These are phyloP conservation scores for Apteryx mantelli DNA, from an alignment of 2,113 vertebrate species.

Conservation along the genomic window DNA sequence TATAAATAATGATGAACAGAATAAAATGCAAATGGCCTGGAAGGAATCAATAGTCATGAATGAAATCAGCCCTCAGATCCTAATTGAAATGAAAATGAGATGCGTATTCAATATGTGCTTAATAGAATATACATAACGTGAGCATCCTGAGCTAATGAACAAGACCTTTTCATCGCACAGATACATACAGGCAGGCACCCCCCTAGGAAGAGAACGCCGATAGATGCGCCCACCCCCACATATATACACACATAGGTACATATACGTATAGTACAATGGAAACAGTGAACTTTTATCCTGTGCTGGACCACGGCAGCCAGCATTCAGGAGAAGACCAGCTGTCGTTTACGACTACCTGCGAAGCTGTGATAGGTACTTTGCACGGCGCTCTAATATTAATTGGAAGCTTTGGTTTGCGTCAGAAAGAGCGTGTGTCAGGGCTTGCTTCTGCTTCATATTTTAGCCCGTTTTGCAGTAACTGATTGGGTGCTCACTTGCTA, in stretches of 20 bases:
- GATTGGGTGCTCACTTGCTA: not conserved
- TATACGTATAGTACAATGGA: not conserved
- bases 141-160: slow-evolving; percentile 29
- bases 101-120: slow-evolving; percentile 40
- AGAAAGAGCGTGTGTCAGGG: not conserved
- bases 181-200: not conserved
- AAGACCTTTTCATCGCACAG: not conserved
- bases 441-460: not conserved
- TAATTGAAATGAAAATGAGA: slow-evolving; percentile 60
- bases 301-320: not conserved
- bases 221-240: not conserved
- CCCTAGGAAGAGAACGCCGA: not conserved
- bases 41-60: slow-evolving; percentile 53
- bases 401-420: not conserved
- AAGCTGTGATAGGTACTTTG: slow-evolving; percentile 3
- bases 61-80: slow-evolving; percentile 28
- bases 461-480: not conserved
- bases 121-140: slow-evolving; percentile 28
- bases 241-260: not conserved
- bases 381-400: not conserved
- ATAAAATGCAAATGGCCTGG: slow-evolving; percentile 55
- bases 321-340: slow-evolving; percentile 4
- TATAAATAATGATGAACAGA: slow-evolving; percentile 60
- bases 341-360: not conserved
- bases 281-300: not conserved